Base-by-base conservation (phyloP, 2,888 invertebrate species). In the Meteorus cinctellus region DNA sequence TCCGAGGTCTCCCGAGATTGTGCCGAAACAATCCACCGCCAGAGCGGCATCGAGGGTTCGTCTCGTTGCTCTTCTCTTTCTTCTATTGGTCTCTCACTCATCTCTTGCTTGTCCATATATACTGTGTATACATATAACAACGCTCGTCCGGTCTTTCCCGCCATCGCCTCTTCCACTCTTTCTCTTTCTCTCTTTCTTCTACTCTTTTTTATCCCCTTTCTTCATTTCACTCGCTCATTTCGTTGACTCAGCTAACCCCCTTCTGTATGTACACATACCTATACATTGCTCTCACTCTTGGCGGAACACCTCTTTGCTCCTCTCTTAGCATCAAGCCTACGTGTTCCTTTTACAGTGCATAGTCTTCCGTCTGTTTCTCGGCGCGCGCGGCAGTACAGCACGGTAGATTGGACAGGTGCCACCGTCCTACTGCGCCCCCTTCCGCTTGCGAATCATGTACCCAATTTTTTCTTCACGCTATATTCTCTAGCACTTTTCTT, bases 11-110 rank as follows among this genome's bases (percentile, higher is more conserved):
- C 78, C 72, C 75, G 76, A 78, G 79, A 79, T 81, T 79, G 78
- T 78, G 78, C 80, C 78, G 78, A 77, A 74, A 81, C 74, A 78
- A 79, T 78, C 77, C 75, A 76, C 76, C 75, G 78, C 76, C 77
- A 69, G 74, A 29, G 65, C 73, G 72, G 66, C 73, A 67, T 73
- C 76, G 55, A 73, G 74, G 72, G 69, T 70, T 45, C 66, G 55
- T 63, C 72, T 55, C 74, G 69, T 72, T 60, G 36, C 66, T 76
- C 68, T 62, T 77, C 60, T 63, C 68, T 48, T 51, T 63, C 48
- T 73, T 12, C 41, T 41, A 41, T 12, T 41, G 41, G 8, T 41
- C 41, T 62, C 68, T 66, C 70, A 60, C 75, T 31, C 55, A 34
- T 29, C 34, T 74, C 14, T 59, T 29, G 24, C 36, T 41, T 4